Conservation (phyloP, 1,140 invertebrate genomes). For the Eumaeus atala region DNA sequence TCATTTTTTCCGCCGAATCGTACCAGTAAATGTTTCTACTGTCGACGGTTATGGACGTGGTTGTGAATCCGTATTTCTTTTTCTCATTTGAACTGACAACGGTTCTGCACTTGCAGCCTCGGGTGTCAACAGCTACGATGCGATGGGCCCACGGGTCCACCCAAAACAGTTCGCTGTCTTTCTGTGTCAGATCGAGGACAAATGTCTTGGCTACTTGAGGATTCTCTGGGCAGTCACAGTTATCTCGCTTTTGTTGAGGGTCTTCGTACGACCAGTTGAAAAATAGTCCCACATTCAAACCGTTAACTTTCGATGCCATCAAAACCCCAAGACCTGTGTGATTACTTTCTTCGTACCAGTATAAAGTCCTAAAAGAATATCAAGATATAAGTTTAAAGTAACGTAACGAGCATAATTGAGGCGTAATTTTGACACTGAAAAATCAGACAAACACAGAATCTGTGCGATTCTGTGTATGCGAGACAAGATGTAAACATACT, state of each 20-base stretch:
- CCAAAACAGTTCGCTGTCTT: conserved; percentile 79
- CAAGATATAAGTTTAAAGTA: conserved; percentile 6
- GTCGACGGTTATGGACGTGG: conserved; percentile 79
- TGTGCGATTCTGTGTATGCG: no score
- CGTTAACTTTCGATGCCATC: conserved; percentile 78
- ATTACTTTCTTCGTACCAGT: conserved; percentile 81
- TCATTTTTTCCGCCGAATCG: conserved; percentile 74
- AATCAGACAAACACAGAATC: no score
- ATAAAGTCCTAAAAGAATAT: conserved; percentile 76
- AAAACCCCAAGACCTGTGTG: conserved; percentile 74
- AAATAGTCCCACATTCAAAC: conserved; percentile 75
- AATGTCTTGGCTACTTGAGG: conserved; percentile 77
- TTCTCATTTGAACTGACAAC: conserved; percentile 73
- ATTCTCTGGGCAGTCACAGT: conserved; percentile 77
- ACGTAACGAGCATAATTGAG: background rate
- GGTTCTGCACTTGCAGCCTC: conserved; percentile 80
- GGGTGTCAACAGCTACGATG: conserved; percentile 79
- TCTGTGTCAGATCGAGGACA: conserved; percentile 78
- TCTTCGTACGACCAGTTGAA: conserved; percentile 70
- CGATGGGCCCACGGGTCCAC: conserved; percentile 76
- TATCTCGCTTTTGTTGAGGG: conserved; percentile 24
- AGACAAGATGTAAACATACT: no score
- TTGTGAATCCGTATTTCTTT: conserved; percentile 70
- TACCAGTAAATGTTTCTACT: conserved; percentile 83
- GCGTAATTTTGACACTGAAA: no score